Conservation (phyloP, 2,888 invertebrate species). For the Euphydryas editha region DNA sequence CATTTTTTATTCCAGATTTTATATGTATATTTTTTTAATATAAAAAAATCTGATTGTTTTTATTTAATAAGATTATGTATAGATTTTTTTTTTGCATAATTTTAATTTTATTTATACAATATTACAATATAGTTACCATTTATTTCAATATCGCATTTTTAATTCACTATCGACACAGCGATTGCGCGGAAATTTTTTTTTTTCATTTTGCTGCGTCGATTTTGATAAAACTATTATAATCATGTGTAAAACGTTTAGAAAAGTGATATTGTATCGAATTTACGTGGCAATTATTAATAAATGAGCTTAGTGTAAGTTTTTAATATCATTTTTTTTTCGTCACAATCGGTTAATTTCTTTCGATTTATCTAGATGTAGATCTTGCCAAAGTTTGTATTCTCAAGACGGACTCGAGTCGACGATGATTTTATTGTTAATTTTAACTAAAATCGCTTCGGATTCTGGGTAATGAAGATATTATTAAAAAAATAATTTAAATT, state of each 20-base stretch:
- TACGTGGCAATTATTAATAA: slow-evolving; percentile 67
- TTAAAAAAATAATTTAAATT: not conserved
- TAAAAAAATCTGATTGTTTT: slow-evolving; percentile 31
- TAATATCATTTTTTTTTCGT: slow-evolving; percentile 44
- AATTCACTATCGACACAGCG: slow-evolving; percentile 38
- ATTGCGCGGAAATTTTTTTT: slow-evolving; percentile 15
- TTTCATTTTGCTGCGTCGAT: slow-evolving; percentile 39
- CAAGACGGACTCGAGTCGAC: slow-evolving; percentile 4
- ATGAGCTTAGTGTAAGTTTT: slow-evolving; percentile 46
- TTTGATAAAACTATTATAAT: slow-evolving; percentile 36
- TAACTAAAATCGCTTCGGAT: not conserved
- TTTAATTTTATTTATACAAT: slow-evolving; percentile 45
- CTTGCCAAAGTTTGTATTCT: slow-evolving; percentile 67
- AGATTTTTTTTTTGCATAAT: slow-evolving; percentile 48
- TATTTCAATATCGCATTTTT: slow-evolving; percentile 43
- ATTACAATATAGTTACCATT: slow-evolving; percentile 50
- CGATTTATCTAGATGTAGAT: slow-evolving; percentile 41
- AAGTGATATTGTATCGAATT: slow-evolving; percentile 80
- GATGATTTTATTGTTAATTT: not conserved
- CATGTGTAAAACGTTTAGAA: slow-evolving; percentile 48
- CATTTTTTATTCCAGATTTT: slow-evolving; percentile 35
- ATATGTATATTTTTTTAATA: slow-evolving; percentile 35
- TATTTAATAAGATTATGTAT: slow-evolving; percentile 26
- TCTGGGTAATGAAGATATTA: not conserved
- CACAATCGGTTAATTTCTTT: slow-evolving; percentile 49